Percentiles rank a stretch among this genome's conserved stretches.
These are phyloP conservation scores for Melanaphis sacchari DNA, from an alignment of 1,140 invertebrate species.

Conservation along the genomic window DNA sequence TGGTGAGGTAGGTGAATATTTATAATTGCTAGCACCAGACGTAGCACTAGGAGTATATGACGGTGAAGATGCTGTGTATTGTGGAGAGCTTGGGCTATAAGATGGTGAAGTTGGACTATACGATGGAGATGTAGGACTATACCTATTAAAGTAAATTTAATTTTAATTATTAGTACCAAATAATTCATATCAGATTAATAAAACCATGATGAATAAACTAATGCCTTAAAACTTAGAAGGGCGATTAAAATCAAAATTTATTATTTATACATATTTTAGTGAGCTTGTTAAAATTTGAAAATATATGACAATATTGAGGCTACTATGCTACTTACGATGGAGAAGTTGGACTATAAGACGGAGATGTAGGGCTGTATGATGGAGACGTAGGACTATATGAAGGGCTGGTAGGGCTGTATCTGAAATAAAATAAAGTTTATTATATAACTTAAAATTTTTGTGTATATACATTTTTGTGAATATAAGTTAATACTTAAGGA, in stretches of 20 bases:
- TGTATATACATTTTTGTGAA: background rate
- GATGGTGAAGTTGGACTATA: constrained; percentile 74
- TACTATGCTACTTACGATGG: constrained; percentile 64
- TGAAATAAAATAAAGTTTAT: constrained; percentile 67
- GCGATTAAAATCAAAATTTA: background rate
- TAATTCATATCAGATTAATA: background rate
- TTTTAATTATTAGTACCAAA: background rate
- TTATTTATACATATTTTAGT: background rate
- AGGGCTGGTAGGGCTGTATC: constrained; percentile 78
- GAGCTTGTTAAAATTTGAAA: background rate
- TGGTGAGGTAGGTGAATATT: constrained; percentile 81
- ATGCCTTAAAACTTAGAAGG: background rate
- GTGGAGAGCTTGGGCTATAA: constrained; percentile 72
- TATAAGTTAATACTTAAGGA: background rate
- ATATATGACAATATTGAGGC: no score
- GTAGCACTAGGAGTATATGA: constrained; percentile 81
- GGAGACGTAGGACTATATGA: constrained; percentile 80
- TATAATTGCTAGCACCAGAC: constrained; percentile 78
- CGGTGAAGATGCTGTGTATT: constrained; percentile 73
- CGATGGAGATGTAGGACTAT: constrained; percentile 73
- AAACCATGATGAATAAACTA: background rate
- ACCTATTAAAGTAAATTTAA: constrained; percentile 60
- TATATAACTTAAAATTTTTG: background rate
- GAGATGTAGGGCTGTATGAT: constrained; percentile 78
- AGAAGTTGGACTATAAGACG: constrained; percentile 79